Evolutionary conservation across 1,140 invertebrate species (phyloP), one percentile per base, ranked within the genome.

Genomic region (Drosophila parabipectinata): DNA sequence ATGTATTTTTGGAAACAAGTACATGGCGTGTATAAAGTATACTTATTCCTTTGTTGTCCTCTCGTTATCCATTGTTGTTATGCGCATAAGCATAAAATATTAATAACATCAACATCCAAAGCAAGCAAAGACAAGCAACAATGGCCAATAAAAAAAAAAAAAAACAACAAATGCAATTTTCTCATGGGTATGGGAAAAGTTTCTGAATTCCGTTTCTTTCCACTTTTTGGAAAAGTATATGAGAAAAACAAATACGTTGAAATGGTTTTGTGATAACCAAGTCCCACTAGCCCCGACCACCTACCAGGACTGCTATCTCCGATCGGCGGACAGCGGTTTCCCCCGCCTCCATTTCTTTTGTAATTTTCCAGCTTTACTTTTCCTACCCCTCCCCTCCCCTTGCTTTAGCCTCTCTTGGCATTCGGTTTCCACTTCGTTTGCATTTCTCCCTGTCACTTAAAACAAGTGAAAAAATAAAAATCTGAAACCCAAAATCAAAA

Each of bases 61-160:
- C 34, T 55, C 44, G 18, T 28, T 32, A 44, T 63, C 34, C 63
- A 67, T 68, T 77, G 69, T 74, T 75, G 60, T 76, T 72, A 72
- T 87, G 71, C 82, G 71, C 74, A 87, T 78, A 69, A 78, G 74
- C 82, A 81, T 79, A 69, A 82, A 88, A 81, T 76, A 87, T 87
- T 87, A 82, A 79, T 79, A 67, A 54, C 56, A 74, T 71, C 68
- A 67, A 69, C 37, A 50, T 9, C 21, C 21, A 21, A 18, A 21
- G 21, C 15, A 21, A 21, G 21, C 21, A 3, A 21, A 21, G 21
- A 47, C 12, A 41, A 58, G 41, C 53, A 34, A 12, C 3, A 37
- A 26, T 51, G 34, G 10, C 24, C 44, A 14, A 51, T 34, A 18
- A 8, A 26, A 58, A 54, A 44, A 0, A 21, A 8, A n/a, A 58